Conservation (phyloP, 2,888 invertebrate species). For the Allacma fusca region DNA sequence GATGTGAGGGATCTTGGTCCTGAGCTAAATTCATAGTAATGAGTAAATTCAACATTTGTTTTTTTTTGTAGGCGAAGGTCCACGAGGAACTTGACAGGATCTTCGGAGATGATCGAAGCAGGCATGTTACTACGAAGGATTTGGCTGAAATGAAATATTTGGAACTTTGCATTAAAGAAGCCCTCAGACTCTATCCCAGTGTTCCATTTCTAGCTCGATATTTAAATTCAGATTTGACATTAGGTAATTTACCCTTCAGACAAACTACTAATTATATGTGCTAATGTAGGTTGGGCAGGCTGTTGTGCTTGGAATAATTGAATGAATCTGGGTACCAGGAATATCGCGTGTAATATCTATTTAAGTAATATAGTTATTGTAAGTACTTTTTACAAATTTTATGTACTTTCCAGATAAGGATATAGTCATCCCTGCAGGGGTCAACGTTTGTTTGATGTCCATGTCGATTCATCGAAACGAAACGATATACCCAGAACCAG, state of each 20-base stretch:
- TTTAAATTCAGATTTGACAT: slow-evolving; percentile 62
- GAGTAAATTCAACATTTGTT: no score
- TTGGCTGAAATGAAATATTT: slow-evolving; percentile 64
- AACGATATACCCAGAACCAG: slow-evolving; percentile 40
- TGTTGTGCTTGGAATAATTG: no score
- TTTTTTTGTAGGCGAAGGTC: slow-evolving; percentile 63
- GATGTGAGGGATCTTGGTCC: no score
- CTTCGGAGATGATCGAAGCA: slow-evolving; percentile 64
- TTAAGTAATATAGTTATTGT: no score
- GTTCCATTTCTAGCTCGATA: slow-evolving; percentile 64
- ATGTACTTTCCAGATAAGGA: slow-evolving; percentile 27
- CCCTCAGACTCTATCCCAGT: slow-evolving; percentile 64
- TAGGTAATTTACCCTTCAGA: no score
- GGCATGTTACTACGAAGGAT: slow-evolving; percentile 66
- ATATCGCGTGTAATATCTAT: no score
- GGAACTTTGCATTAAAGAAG: slow-evolving; percentile 65
- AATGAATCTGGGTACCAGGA: no score
- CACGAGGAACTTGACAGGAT: slow-evolving; percentile 66
- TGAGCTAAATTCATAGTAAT: no score
- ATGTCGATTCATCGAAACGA: slow-evolving; percentile 35
- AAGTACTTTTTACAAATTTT: no score
- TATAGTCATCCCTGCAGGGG: slow-evolving; percentile 2
- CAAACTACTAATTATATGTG: no score
- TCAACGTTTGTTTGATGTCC: slow-evolving; percentile 26
- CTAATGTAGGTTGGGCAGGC: no score